Conservation (phyloP, 2,113 vertebrate species). For the Euleptes europaea region DNA sequence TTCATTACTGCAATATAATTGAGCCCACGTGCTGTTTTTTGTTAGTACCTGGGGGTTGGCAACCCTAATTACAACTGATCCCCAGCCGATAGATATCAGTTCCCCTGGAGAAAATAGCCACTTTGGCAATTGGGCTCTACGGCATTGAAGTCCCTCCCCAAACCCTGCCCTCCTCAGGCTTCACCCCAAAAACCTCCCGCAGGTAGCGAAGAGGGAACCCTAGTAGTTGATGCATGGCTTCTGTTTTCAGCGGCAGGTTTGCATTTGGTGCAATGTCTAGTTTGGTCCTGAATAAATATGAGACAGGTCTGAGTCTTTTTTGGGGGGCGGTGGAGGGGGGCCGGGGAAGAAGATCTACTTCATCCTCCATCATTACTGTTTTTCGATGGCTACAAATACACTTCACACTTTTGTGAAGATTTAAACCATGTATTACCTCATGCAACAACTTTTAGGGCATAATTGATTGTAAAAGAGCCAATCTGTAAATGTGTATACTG, state of each 20-base stretch:
- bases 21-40: too few relatives aligned
- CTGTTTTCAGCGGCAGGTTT: not conserved
- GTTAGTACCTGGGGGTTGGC: too few relatives aligned
- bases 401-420: conserved; percentile 35
- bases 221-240: not conserved
- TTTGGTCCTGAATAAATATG: not conserved
- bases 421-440: conserved; percentile 59
- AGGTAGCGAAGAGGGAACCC: too few relatives aligned
- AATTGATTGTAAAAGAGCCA: conserved; percentile 70
- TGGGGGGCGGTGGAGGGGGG: too few relatives aligned
- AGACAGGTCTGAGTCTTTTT: not conserved
- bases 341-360: not conserved
- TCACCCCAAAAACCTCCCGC: too few relatives aligned
- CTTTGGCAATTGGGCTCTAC: too few relatives aligned
- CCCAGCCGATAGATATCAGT: too few relatives aligned
- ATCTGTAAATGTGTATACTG: conserved; percentile 54
- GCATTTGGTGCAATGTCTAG: not conserved
- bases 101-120: too few relatives aligned
- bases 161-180: too few relatives aligned
- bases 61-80: too few relatives aligned
- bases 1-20: too few relatives aligned
- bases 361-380: conserved; percentile 17
- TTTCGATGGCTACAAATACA: conserved; percentile 37
- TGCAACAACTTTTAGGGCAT: conserved; percentile 53
- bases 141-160: too few relatives aligned